These are phyloP conservation scores for Amaurobius ferox DNA, from an alignment of 2,888 invertebrate species.

Conservation along the genomic window DNA sequence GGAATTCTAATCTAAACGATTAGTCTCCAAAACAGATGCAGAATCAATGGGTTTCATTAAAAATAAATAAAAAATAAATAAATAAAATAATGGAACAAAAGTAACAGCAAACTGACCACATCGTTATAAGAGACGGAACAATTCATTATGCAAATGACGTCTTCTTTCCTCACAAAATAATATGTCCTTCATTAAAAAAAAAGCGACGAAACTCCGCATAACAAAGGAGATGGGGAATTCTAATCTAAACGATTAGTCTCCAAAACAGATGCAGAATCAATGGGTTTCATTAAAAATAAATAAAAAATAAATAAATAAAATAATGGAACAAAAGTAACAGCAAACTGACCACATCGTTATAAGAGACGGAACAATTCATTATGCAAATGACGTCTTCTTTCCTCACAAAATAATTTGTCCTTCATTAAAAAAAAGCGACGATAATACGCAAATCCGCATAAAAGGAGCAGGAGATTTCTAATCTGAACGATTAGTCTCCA, in stretches of 20 bases:
- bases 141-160: slow-evolving; percentile 69
- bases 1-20: too few relatives aligned
- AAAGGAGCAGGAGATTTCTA: neutral
- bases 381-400: slow-evolving; percentile 59
- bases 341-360: slow-evolving; percentile 58
- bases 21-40: too few relatives aligned
- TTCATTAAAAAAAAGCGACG: slow-evolving; percentile 63
- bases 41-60: too few relatives aligned
- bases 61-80: slow-evolving; percentile 13
- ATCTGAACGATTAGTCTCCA: slow-evolving; percentile 59
- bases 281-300: slow-evolving; percentile 63
- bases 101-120: slow-evolving; percentile 44
- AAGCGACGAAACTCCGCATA: slow-evolving; percentile 22
- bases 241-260: slow-evolving; percentile 58
- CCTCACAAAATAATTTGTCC: slow-evolving; percentile 58
- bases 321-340: slow-evolving; percentile 25
- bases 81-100: slow-evolving; percentile 30
- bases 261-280: slow-evolving; percentile 37
- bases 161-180: slow-evolving; percentile 50
- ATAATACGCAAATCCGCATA: slow-evolving; percentile 2
- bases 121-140: slow-evolving; percentile 48
- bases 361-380: slow-evolving; percentile 59
- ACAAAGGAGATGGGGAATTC: slow-evolving; percentile 7
- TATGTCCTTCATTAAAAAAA: slow-evolving; percentile 68
- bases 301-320: slow-evolving; percentile 29